phyloP scores from a whole-genome alignment of 1,140 invertebrate species.

The Pachyrhynchus sulphureomaculatus region DNA sequence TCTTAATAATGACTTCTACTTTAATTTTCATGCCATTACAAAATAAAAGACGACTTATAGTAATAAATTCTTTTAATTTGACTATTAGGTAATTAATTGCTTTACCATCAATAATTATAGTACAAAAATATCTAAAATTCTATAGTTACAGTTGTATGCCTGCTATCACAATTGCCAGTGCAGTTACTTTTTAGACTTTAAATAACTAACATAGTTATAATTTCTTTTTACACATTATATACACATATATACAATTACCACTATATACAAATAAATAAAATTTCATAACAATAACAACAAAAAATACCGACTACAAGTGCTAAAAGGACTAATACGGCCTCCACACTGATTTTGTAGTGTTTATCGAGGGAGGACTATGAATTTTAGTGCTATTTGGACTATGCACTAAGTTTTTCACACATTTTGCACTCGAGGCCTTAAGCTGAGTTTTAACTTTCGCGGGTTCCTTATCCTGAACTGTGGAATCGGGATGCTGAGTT shows the following conservation, averaged over 20 bases:
- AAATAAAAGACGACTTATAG: background rate
- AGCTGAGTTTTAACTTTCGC: constrained; percentile 55
- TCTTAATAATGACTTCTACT: too few species aligned
- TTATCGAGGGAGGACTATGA: constrained; percentile 55
- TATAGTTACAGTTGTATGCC: constrained; percentile 40
- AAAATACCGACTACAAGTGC: constrained; percentile 37
- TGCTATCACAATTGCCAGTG: constrained; percentile 51
- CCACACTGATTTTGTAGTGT: constrained; percentile 69
- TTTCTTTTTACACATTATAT: constrained; percentile 31
- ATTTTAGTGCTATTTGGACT: constrained; percentile 61
- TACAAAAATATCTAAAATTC: constrained; percentile 52
- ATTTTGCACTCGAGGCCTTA: constrained; percentile 60
- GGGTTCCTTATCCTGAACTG: constrained; percentile 55
- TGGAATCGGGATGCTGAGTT: constrained; percentile 60
- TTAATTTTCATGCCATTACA: too few species aligned
- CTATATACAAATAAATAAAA: constrained; percentile 39
- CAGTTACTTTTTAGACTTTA: constrained; percentile 38
- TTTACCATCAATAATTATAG: constrained; percentile 28
- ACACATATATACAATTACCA: constrained; percentile 21
- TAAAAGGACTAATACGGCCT: constrained; percentile 63
- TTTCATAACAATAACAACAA: constrained; percentile 33
- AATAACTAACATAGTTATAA: constrained; percentile 40
- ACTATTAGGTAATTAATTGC: constrained; percentile 1
- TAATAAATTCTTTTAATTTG: constrained; percentile 4
- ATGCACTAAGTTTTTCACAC: constrained; percentile 52